Evolutionary conservation across 2,888 invertebrate species (phyloP).

Genomic region (Ischnus inquisitorius): DNA sequence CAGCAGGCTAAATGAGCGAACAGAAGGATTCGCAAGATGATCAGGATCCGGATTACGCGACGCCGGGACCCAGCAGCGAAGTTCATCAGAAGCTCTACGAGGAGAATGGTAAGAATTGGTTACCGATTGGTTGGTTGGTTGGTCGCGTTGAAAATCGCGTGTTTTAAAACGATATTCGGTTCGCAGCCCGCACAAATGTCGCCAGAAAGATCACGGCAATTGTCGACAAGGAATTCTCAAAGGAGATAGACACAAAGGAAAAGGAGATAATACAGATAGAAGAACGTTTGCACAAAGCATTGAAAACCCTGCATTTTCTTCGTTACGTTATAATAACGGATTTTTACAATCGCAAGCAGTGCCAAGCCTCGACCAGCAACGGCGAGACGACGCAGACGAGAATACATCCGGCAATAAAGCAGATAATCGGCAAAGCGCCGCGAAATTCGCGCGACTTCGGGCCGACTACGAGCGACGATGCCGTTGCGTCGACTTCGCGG

Average conservation of each 20-base stretch:
- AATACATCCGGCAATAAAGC: conserved; percentile 92
- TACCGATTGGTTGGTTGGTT: too few species aligned
- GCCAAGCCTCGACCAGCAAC: conserved; percentile 84
- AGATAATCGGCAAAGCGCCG: conserved; percentile 88
- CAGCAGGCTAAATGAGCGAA: conserved; percentile 74
- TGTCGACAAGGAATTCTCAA: conserved; percentile 90
- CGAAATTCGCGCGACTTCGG: conserved; percentile 14
- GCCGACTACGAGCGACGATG: conserved; percentile 6
- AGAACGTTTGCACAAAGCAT: conserved; percentile 87
- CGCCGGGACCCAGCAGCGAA: conserved; percentile 75
- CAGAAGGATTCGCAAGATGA: conserved; percentile 72
- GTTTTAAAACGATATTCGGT: neutral
- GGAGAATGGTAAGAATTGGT: conserved; percentile 78
- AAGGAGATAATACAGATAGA: conserved; percentile 91
- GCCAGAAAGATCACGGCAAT: conserved; percentile 87
- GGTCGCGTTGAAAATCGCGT: neutral
- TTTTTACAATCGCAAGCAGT: conserved; percentile 88
- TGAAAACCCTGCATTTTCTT: conserved; percentile 87
- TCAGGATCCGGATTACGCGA: conserved; percentile 83
- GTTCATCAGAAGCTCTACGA: conserved; percentile 79
- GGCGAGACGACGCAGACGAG: conserved; percentile 85
- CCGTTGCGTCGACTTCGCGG: conserved; percentile 22
- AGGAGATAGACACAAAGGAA: conserved; percentile 90
- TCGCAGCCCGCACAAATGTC: conserved; percentile 78
- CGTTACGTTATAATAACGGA: conserved; percentile 88